A percentile compares a stretch with the other conserved stretches of the same genome.
Conservation (phyloP, 2,113 vertebrate genomes). For the Indri indri region DNA sequence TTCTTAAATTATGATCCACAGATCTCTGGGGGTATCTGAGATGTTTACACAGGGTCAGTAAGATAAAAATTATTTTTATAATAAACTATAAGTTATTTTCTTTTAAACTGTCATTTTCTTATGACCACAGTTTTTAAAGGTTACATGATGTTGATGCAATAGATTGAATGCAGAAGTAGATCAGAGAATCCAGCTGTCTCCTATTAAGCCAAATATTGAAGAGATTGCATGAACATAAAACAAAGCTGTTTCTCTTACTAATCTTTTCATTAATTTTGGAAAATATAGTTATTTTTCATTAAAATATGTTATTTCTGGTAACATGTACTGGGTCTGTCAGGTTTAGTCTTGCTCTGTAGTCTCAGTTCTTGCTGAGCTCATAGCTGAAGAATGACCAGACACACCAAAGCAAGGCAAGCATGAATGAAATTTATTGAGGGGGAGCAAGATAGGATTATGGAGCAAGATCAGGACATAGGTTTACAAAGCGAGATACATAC, state of each 20-base stretch:
- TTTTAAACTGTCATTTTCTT: conserved; percentile 31
- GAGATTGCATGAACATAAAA: background rate
- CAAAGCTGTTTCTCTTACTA: background rate
- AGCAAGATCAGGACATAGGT: too few relatives aligned
- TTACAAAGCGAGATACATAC: too few relatives aligned
- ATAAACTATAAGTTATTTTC: background rate
- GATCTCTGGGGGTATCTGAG: background rate
- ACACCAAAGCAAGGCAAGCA: too few relatives aligned
- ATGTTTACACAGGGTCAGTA: background rate
- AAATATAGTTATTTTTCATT: background rate
- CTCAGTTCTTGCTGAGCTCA: too few relatives aligned
- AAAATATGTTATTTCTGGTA: background rate
- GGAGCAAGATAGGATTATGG: too few relatives aligned
- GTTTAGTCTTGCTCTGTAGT: too few relatives aligned
- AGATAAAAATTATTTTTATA: conserved; percentile 33
- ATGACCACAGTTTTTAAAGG: background rate
- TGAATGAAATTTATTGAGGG: too few relatives aligned
- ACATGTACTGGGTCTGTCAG: background rate
- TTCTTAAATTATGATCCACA: background rate
- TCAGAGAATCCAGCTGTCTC: conserved; percentile 21
- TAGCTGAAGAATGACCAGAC: too few relatives aligned
- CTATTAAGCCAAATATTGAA: conserved; percentile 18
- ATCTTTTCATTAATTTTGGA: background rate
- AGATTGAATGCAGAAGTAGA: background rate
- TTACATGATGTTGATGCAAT: background rate